Conservation (phyloP, 2,113 vertebrate species). For the Equus quagga region DNA sequence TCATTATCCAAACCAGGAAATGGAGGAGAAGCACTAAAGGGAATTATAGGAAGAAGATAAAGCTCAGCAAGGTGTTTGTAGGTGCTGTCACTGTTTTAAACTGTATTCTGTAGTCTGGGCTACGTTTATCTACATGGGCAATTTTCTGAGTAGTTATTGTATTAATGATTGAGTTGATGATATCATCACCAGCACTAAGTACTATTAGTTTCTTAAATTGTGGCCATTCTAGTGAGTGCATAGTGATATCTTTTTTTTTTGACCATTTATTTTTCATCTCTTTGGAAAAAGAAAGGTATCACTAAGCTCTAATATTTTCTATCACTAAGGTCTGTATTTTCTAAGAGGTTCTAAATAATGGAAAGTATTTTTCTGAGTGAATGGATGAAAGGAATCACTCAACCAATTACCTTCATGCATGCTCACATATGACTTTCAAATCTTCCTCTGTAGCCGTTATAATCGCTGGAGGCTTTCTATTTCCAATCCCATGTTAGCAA, state of each 20-base stretch:
- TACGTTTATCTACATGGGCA: background rate
- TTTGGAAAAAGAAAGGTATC: background rate
- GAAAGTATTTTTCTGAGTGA: constrained; percentile 16
- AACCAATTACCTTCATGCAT: background rate
- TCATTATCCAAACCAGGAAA: background rate
- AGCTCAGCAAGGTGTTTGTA: background rate
- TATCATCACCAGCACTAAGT: no score
- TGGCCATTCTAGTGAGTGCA: no score
- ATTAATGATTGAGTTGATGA: background rate
- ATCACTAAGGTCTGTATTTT: background rate
- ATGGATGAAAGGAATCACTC: background rate
- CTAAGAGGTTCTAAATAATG: background rate
- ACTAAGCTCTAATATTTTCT: background rate
- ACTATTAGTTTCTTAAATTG: no score
- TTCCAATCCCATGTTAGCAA: background rate
- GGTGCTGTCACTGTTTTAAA: background rate
- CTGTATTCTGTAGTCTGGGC: background rate
- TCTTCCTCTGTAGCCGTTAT: background rate
- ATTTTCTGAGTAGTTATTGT: background rate
- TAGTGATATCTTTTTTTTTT: background rate
- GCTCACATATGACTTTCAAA: background rate
- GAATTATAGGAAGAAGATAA: background rate
- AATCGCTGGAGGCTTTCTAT: background rate
- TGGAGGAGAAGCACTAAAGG: background rate
- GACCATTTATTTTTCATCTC: background rate